A percentile compares a stretch with the other conserved stretches of the same genome.
Conservation (phyloP, 2,113 vertebrate genomes). For the Vombatus ursinus region DNA sequence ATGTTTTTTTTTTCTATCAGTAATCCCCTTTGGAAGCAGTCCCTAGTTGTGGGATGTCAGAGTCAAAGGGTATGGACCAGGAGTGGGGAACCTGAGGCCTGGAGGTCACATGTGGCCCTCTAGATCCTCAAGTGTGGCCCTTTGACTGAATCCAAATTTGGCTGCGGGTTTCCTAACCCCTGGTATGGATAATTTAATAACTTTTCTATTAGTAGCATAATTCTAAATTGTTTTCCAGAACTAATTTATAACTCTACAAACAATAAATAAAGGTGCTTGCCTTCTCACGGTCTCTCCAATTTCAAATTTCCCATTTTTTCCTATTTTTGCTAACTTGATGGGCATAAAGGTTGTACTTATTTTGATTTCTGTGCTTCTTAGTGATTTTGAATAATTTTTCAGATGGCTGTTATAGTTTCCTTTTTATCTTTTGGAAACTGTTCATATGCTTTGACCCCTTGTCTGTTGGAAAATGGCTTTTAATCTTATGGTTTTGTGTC, state of each 20-base stretch:
- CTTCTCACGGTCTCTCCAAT: background rate
- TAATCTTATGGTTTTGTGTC: background rate
- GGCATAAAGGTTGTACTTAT: background rate
- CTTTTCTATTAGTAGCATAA: background rate
- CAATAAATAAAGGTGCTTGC: background rate
- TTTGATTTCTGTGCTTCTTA: background rate
- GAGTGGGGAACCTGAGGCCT: no score
- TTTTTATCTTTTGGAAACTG: background rate
- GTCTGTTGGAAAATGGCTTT: background rate
- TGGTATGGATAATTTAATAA: background rate
- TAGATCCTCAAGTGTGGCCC: no score
- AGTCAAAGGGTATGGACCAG: background rate
- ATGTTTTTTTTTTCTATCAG: background rate
- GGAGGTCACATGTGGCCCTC: no score
- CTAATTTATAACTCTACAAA: background rate
- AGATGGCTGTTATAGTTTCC: background rate
- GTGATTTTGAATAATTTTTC: background rate
- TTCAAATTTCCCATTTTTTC: background rate
- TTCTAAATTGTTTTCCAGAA: background rate
- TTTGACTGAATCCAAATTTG: no score
- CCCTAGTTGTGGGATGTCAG: background rate
- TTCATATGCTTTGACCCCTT: background rate
- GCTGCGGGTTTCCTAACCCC: no score
- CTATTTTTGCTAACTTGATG: background rate
- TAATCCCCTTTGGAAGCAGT: background rate